These are phyloP conservation scores for Pampusana beccarii DNA, from an alignment of 2,113 vertebrate genomes.

Conservation along the genomic window DNA sequence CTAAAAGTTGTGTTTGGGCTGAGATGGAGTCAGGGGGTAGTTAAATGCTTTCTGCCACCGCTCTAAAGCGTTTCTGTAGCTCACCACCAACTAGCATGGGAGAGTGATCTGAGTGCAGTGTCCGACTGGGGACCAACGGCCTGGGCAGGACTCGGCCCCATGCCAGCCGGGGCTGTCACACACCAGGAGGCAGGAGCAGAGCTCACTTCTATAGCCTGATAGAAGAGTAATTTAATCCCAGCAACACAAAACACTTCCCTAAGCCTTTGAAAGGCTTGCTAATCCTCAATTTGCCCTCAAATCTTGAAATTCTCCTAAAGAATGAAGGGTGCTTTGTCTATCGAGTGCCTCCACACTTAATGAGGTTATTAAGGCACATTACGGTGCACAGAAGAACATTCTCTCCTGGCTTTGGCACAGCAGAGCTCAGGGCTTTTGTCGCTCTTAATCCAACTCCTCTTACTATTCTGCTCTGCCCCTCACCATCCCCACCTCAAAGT, in stretches of 20 bases:
- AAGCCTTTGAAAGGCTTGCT: not conserved
- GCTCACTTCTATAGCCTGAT: not conserved
- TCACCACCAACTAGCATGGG: fast-evolving
- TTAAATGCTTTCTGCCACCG: not conserved
- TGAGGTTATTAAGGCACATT: slow-evolving; percentile 1
- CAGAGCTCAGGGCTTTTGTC: not conserved
- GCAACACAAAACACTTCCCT: not conserved
- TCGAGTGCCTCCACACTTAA: not conserved
- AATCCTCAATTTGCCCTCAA: not conserved
- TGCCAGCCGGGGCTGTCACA: fast-evolving
- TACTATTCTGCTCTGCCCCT: not conserved
- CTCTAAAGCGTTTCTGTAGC: not conserved
- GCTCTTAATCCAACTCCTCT: not conserved
- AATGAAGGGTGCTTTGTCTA: not conserved
- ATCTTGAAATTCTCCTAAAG: not conserved
- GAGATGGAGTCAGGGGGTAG: not conserved
- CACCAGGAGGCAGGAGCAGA: fast-evolving
- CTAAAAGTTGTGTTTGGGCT: fast-evolving
- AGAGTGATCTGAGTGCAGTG: fast-evolving
- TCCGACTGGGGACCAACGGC: fast-evolving
- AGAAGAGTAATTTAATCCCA: not conserved
- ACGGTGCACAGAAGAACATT: not conserved
- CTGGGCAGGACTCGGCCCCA: fast-evolving
- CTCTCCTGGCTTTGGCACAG: not conserved
- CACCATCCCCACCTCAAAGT: not conserved